Base-by-base conservation (phyloP, 2,888 invertebrate genomes). In the Spicauda simplicius region DNA sequence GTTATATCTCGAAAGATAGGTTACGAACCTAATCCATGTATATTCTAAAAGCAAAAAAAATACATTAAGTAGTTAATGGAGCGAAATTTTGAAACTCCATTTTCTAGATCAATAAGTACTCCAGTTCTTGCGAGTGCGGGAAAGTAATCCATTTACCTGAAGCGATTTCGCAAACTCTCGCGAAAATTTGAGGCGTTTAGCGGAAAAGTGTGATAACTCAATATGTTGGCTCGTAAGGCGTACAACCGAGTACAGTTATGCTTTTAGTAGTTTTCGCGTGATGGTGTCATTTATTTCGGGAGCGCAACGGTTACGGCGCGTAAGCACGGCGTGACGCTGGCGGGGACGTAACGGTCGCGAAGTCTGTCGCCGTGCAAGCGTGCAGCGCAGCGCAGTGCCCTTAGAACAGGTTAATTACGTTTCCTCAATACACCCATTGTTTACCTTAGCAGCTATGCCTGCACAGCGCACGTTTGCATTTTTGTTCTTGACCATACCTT, bases 201-300 rank as follows among this genome's bases (percentile, higher is more conserved):
- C 48, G 48, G 33, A 33, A 10, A 33, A 33, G 8, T 33, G 33
- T 10, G 33, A 16, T 16, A 48, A 48, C 48, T 5, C 48, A 48
- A 48, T n/a, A 48, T 48, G 16, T 48, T 6, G 48, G 48, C 16
- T 45, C 33, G 41, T 11, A 14, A 41, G 5, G 41, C 41, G 14
- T 33, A 33, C 6, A 33, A 0, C 16, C 25, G 56, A 30, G 18
- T 41, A 57, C 56, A 41, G 56, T 57, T 37, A 57, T 48, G 48
- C 18, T 57, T 18, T 37, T 18, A 48, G 48, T 12, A 18, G 12
- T 4, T 16, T 57, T 57, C 16, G 56, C 56, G 56, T 57, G 37
- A 57, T 37, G 37, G 12, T 19, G 33, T 18, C 11, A 41, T 37
- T n/a, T 57, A 18, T 37, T 41, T 57, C 41, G 18, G 18, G 18